Base-by-base conservation (phyloP, 1,140 invertebrate species). In the Dysdera silvatica region DNA sequence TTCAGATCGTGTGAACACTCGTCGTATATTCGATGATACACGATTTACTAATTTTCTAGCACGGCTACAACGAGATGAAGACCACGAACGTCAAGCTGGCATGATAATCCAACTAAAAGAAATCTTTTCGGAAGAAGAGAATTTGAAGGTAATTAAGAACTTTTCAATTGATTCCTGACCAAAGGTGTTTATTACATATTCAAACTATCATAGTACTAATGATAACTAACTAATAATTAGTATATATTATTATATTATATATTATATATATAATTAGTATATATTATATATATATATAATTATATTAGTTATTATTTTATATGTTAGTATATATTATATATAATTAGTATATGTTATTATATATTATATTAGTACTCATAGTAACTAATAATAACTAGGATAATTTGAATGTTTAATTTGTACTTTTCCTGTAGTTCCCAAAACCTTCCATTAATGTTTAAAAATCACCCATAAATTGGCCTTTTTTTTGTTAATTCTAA, bases 1-100 rank as follows among this genome's bases (percentile, higher is more conserved):
- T n/a, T n/a, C n/a, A 62, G 53, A 43, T 37, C 51, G 40, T 29
- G 10, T 56, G 35, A 53, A 62, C 26, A 62, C 47, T 33, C 45
- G 31, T 37, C 40, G 49, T 31, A 41, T 79, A 68, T 79, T 79
- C 32, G 81, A 80, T 55, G 73, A 73, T 58, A 67, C 68, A 18
- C 66, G 71, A 32, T 58, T 75, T 18, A 69, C 69, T 26, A 72
- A 68, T 26, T 65, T 72, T 37, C 63, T 74, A 28, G 48, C 70
- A 32, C 66, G 71, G 18, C 31, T 74, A n/a, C 40, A 67, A 40
- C 64, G 71, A 58, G 72, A 74, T 37, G 68, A 68, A 45, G 73
- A 74, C 24, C 59, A 67, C 35, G 73, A 74, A 23, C 61, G 73
- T 29, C 70, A 71, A 54, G 43, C 73, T 2, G 57, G 55, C 20